Percentiles rank a stretch among this genome's conserved stretches.
Evolutionary conservation across 1,140 invertebrate species (phyloP).

Genomic region (Aporrectodea caliginosa): DNA sequence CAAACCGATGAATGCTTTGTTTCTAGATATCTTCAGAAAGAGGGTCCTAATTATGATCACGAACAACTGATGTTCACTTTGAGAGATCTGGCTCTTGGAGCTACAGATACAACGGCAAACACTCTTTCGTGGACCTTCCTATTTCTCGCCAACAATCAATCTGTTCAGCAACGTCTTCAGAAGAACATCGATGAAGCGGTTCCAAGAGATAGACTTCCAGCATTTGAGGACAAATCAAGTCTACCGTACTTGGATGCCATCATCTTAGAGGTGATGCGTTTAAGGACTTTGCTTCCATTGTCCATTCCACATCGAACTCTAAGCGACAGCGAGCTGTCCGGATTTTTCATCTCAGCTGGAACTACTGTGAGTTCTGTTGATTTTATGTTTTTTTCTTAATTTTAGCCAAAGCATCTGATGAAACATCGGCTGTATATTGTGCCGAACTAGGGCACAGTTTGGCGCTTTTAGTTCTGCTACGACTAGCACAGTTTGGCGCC

Average conservation of each 20-base stretch:
- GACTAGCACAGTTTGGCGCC: too few relatives aligned
- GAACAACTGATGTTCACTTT: conserved; percentile 36
- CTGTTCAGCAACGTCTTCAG: conserved; percentile 44
- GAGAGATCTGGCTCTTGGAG: conserved; percentile 43
- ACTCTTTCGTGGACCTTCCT: conserved; percentile 50
- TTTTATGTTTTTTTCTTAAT: too few relatives aligned
- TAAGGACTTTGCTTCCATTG: conserved; percentile 50
- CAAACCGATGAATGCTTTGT: neutral
- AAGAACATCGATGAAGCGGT: conserved; percentile 48
- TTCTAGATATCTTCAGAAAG: neutral
- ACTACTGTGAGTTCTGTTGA: too few relatives aligned
- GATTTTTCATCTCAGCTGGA: conserved; percentile 47
- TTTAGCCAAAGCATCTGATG: too few relatives aligned
- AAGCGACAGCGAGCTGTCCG: too few relatives aligned
- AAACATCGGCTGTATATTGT: too few relatives aligned
- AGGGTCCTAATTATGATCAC: neutral
- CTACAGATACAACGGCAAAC: conserved; percentile 49
- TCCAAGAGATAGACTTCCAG: conserved; percentile 37
- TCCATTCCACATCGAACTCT: conserved; percentile 39
- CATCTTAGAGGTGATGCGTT: conserved; percentile 42
- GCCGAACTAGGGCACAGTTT: too few relatives aligned
- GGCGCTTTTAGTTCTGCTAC: too few relatives aligned
- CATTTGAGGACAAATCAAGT: conserved; percentile 34
- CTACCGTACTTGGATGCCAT: conserved; percentile 44
- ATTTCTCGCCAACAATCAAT: conserved; percentile 47